These are phyloP conservation scores for Potamilus streckersoni DNA, from an alignment of 1,140 invertebrate genomes.

Conservation along the genomic window DNA sequence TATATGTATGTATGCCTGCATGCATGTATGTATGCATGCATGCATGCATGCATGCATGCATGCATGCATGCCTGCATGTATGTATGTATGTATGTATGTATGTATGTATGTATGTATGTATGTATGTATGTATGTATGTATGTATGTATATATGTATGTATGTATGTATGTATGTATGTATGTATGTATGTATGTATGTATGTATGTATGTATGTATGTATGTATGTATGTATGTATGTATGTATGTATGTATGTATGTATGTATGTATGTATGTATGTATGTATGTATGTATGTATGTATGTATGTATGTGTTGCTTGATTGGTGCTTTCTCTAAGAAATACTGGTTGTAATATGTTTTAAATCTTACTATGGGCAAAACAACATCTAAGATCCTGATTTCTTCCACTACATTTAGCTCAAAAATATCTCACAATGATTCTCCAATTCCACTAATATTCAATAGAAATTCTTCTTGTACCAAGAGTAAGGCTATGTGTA, in stretches of 20 bases:
- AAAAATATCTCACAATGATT: neutral
- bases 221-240: neutral
- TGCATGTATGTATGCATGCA: neutral
- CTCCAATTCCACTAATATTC: neutral
- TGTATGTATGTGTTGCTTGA: neutral
- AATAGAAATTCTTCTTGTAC: neutral
- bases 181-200: no score
- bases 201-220: neutral
- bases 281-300: neutral
- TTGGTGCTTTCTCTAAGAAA: no score
- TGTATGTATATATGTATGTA: neutral
- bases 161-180: neutral
- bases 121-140: neutral
- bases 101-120: neutral
- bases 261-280: neutral
- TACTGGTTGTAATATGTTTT: no score
- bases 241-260: neutral
- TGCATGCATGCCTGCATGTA: no score
- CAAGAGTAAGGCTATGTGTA: constrained; percentile 55
- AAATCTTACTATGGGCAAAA: no score
- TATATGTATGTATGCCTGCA: no score
- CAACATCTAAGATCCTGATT: neutral
- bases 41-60: no score
- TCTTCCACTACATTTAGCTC: neutral
- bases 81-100: neutral